These are phyloP conservation scores for Eleginops maclovinus DNA, from an alignment of 2,113 vertebrate genomes.

Conservation along the genomic window DNA sequence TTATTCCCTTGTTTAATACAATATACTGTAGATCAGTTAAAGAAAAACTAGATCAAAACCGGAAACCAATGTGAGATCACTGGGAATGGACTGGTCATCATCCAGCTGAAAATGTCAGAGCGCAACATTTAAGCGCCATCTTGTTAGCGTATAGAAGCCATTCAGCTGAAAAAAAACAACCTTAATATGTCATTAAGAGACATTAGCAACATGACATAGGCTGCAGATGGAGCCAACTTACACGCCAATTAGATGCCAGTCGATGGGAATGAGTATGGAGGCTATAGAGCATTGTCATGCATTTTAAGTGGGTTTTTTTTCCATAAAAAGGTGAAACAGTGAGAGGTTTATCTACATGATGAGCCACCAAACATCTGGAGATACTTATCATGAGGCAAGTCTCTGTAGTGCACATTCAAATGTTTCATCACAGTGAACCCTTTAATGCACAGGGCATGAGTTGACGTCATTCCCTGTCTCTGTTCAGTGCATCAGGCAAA, in stretches of 20 bases:
- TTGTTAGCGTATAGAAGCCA: constrained; percentile 31
- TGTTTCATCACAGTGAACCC: constrained; percentile 24
- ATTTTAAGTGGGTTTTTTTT: constrained; percentile 50
- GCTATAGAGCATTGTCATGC: constrained; percentile 14
- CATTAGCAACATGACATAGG: constrained; percentile 68
- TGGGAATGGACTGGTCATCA: background rate
- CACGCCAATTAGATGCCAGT: constrained; percentile 64
- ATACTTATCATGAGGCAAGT: constrained; percentile 44
- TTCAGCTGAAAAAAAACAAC: constrained; percentile 20
- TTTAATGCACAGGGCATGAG: constrained; percentile 22
- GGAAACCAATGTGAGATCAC: background rate
- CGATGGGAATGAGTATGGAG: constrained; percentile 27
- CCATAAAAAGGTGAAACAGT: constrained; percentile 51
- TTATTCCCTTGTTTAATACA: background rate
- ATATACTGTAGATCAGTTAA: background rate
- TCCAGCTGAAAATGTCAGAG: constrained; percentile 41
- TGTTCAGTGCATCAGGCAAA: constrained; percentile 31
- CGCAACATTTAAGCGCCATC: constrained; percentile 35
- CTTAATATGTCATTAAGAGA: constrained; percentile 69
- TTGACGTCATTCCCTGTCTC: constrained; percentile 33
- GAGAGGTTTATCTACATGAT: constrained; percentile 15
- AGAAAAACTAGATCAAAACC: background rate
- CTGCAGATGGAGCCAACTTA: constrained; percentile 73
- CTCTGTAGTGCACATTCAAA: constrained; percentile 51
- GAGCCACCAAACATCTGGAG: constrained; percentile 53